Base-by-base conservation (phyloP, 2,888 invertebrate species). In the Tortricodes alternella region DNA sequence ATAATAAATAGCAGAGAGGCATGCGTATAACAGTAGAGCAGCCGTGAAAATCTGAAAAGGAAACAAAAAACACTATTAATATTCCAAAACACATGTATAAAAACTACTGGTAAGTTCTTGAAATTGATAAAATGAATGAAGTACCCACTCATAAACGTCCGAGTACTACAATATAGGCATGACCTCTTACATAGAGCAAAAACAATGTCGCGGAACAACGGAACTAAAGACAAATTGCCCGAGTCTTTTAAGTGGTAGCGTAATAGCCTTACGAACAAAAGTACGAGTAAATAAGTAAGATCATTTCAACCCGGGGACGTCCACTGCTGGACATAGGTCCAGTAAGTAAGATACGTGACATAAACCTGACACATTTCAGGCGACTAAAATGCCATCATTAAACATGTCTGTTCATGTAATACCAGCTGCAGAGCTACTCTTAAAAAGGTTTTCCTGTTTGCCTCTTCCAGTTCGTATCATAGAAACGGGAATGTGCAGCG, bases 1-100 rank as follows among this genome's bases (percentile, higher is more conserved):
- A 84, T 96, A 96, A 84, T 96, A 96, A 73, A 96, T 94, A 53
- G 96, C 96, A 1, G 96, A 96, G 68, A 96, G 93, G 51, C 96
- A 96, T 53, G 96, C 96, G 89, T 96, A 96, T 66, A 96, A 93
- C 23, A 96, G 92, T 35, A 96, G 88, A 3, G 94, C 92, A 0
- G 96, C 96, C 5, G 96, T 96, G 73, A 95, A 94, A 41, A 96
- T 91, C 96, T 96, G 90, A 64, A 92, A 89, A 62, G 61, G 61
- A 66, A 69, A 66, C 46, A 43, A 7, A 37, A 21, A 2, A 24
- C 15, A 13, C 2, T 4, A 8, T 29, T 29, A 16, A n/a, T n/a
- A n/a, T n/a, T n/a, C n/a, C n/a, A 29, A 39, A 11, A 34, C 0
- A 21, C 38, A 13, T 21, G 27, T 21, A 34, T 23, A 32, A 3